Base-by-base conservation (phyloP, 1,140 invertebrate genomes). In the Drosophila albomicans region DNA sequence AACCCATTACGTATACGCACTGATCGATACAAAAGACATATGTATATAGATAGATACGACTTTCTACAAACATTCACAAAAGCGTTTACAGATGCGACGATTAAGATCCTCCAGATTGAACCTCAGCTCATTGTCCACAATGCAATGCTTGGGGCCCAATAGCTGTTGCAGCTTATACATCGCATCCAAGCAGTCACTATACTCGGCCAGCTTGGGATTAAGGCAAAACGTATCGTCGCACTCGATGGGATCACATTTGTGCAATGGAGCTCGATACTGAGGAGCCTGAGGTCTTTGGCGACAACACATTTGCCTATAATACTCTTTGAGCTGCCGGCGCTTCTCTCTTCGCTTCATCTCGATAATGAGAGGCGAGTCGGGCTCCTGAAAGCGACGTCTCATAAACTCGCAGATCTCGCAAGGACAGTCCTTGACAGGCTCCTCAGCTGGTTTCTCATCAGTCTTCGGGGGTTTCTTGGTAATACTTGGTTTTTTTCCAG, bases 331-430 rank as follows among this genome's bases (percentile, higher is more conserved):
- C 30, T 72, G 38, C 1, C 69, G 75, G 11, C 54, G 45, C 8
- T 65, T 65, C 1, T 78, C 65, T 1, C 48, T 57, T 1, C 8
- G 43, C 5, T 77, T 79, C 78, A 85, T 72, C 28, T 85, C 62
- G 6, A 45, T 30, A 8, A 85, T 81, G 20, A 85, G 51, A 0
- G 81, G 82, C 0, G 63, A 16, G 28, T 85, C 78, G 32, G 20
- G 1, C 8, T 75, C 49, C 3, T 38, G 6, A 4, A 25, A 3
- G 2, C 54, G 7, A 16, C 56, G 51, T 1, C 48, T 73, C 70
- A 74, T 68, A 3, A 64, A 65, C 13, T 74, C 28, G 8, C 82
- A 85, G 7, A 80, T 62, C 20, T 61, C 30, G 35, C 81, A 84
- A 2, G 68, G 80, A 30, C 77, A 79, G 13, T 62, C 70, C 16